Evolutionary conservation across 2,888 invertebrate species (phyloP), one percentile per base, ranked within the genome.

Genomic region (Xestia c-nigrum): DNA sequence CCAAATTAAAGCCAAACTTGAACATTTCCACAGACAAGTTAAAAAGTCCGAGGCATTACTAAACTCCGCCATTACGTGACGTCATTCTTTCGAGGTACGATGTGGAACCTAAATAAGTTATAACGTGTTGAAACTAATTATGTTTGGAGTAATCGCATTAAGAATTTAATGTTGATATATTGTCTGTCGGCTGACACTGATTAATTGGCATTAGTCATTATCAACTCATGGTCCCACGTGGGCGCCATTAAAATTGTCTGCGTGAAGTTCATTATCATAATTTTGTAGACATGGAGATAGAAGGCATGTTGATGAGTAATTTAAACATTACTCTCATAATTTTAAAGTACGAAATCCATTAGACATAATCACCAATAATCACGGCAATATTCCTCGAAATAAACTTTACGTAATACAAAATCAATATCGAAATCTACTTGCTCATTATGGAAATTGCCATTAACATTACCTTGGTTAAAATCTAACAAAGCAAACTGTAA

Each of bases 171-270:
- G 65, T 85, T 85, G 66, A 84, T 82, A 72, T 85, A 83, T 84
- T 67, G 74, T 85, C 66, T 72, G 83, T 50, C 31, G 66, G 72
- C 85, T 85, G 85, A 84, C 83, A 81, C 83, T 84, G 86, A 84
- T 84, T 84, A 82, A 84, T 85, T 85, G 83, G 79, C 61, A 75
- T 81, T 84, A 78, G 63, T 73, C 80, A 87, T 76, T 87, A 72
- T 74, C 64, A 70, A 69, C 46, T 72, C 75, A 47, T 75, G 65
- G 70, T 59, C 84, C 86, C 86, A 85, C 64, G 68, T 85, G 84
- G 86, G 86, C 63, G 86, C 86, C 86, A 87, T 76, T 85, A 81
- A 61, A 64, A 74, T 74, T 70, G 72, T 80, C 46, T 19, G 52
- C 47, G 9, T 70, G 55, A 72, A 38, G 74, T 85, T 72, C 57